Base-by-base conservation (phyloP, 2,888 invertebrate species). In the Ornithoptera alexandrae region DNA sequence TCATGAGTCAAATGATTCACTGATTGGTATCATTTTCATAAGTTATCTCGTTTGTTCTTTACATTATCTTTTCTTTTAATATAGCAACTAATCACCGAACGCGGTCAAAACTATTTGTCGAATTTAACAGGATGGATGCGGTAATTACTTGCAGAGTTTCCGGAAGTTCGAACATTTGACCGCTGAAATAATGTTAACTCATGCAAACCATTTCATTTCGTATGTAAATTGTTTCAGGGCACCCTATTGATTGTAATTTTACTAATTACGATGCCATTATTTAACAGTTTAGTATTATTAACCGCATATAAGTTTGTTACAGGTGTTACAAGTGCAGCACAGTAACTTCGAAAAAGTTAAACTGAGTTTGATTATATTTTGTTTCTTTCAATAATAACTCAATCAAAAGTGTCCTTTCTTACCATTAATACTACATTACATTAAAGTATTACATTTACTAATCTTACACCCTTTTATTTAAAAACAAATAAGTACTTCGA, bases 121-220 rank as follows among this genome's bases (percentile, higher is more conserved):
- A 58, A 58, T 58, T 53, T 58, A 4, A 10, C 22, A 22, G 12
- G 22, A 22, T 58, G 57, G 57, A 58, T 58, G 57, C 22, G 22
- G 22, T 58, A 58, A 58, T 58, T 58, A 58, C 57, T 58, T 4
- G 57, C 57, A 24, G 57, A 7, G 10, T n/a, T 20, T 10, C 22
- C 57, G 57, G 57, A 58, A 22, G 22, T 24, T 24, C 12, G 57
- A 4, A 24, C 22, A 58, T 20, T 58, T 20, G 57, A 15, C 57
- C 57, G 20, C 36, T 22, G 36, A 56, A 64, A 64, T 56, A 53
- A 46, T 50, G 20, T 62, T 67, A 67, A 58, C 68, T n/a, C 61
- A 56, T 15, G 42, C 57, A 60, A 62, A 24, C 62, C 58, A 24
- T 68, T 62, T 15, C 57, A 58, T 58, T 58, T 58, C 57, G 22